Evolutionary conservation across 2,797 vertebrate genomes (phyloP), one percentile per base, ranked within the genome.

Genomic region (Poecilia velifera): DNA sequence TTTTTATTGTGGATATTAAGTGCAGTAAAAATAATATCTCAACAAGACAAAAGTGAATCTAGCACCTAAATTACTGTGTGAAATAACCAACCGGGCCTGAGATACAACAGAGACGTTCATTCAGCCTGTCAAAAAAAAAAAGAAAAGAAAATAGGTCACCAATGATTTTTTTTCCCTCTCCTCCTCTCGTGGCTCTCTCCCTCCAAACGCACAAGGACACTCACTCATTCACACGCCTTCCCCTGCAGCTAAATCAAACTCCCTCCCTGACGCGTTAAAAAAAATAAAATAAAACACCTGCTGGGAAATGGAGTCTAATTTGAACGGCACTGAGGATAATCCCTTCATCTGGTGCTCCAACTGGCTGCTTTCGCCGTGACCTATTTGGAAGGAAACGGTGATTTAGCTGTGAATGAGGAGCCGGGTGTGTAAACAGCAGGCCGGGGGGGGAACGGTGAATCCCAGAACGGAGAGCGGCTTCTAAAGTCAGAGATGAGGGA

Each of bases 351-450:
- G 82, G 79, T 45, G 73, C 75, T 74, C 79, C 57, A 39, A 77
- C 79, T 53, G 85, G 85, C 81, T 80, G 86, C 77, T 90, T 84
- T 84, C 82, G 76, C 86, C 75, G 62, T 93, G 93, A 92, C 93
- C 91, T 85, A 91, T 90, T 95, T 94, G 90, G 92, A 91, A 90
- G 90, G 88, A 92, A 92, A 84, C 51, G 76, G 86, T 86, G 86
- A 90, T 93, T 92, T 86, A 81, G 78, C 82, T 70, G 31, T 92
- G 82, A 92, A 89, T 85, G 87, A 86, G 84, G 74, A 78, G 81
- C 76, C 43, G 66, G 28, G 82, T 76, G 28, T 51, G 85, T 85
- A 62, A 90, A 88, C 90, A 87, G 86, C 83, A 76, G 78, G 76
- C 68, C 4, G n/a, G 45, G 13, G 77, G 31, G 31, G 31, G 31